These are phyloP conservation scores for Crotalus helleri DNA, from an alignment of 2,113 vertebrate species.

Conservation along the genomic window DNA sequence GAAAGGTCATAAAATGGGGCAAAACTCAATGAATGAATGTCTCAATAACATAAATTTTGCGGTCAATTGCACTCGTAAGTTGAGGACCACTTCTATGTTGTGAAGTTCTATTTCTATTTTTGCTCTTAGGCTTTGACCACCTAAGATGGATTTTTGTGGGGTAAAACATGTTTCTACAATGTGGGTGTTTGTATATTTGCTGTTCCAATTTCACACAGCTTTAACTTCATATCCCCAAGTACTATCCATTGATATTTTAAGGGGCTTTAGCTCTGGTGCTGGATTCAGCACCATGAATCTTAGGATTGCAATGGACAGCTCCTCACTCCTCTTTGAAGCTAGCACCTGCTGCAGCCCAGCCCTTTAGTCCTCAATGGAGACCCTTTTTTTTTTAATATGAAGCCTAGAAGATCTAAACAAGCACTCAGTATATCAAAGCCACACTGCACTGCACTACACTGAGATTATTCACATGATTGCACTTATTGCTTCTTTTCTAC, in stretches of 20 bases:
- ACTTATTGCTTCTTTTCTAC: background rate
- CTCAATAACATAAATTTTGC: too few relatives aligned
- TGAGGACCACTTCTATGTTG: background rate
- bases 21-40: too few relatives aligned
- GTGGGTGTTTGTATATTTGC: background rate
- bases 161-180: background rate
- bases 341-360: background rate
- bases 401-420: background rate
- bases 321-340: background rate
- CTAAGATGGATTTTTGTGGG: background rate
- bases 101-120: background rate
- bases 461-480: background rate
- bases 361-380: background rate
- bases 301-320: constrained; percentile 4
- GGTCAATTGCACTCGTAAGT: too few relatives aligned
- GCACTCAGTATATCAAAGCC: background rate
- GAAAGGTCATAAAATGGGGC: too few relatives aligned
- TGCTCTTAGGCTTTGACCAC: background rate
- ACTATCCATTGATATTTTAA: background rate
- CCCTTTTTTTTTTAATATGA: background rate
- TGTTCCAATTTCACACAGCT: background rate
- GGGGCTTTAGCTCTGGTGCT: background rate
- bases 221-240: background rate
- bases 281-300: background rate
- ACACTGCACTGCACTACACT: background rate